Conservation (phyloP, 2,888 invertebrate species). For the Meandrusa payeni region DNA sequence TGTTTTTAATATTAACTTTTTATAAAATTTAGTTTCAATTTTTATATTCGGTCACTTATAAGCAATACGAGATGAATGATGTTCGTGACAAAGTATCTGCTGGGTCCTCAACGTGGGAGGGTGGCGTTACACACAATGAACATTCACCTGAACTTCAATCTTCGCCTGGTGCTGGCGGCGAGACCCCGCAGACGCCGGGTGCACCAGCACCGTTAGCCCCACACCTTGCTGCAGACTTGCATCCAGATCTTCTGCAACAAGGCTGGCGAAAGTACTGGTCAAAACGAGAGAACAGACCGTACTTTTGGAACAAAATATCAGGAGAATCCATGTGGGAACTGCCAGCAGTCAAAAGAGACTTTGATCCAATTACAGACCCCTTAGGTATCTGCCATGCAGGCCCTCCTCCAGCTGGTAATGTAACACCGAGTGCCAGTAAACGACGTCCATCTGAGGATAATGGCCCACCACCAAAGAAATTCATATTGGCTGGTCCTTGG, state of each 20-base stretch:
- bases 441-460: slow-evolving; percentile 90
- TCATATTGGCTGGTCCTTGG: slow-evolving; percentile 95
- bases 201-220: slow-evolving; percentile 77
- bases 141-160: slow-evolving; percentile 70
- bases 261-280: slow-evolving; percentile 99
- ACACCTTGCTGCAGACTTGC: slow-evolving; percentile 69
- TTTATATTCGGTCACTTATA: slow-evolving; percentile 22
- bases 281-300: slow-evolving; percentile 95
- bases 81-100: slow-evolving; percentile 76
- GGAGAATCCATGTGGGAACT: slow-evolving; percentile 99
- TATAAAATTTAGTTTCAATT: slow-evolving; percentile 25
- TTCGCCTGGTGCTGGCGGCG: slow-evolving; percentile 65
- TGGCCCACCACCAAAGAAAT: slow-evolving; percentile 91
- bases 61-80: slow-evolving; percentile 67
- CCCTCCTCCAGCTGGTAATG: slow-evolving; percentile 65
- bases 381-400: slow-evolving; percentile 87
- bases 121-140: slow-evolving; percentile 57
- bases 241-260: slow-evolving; percentile 84
- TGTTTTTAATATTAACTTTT: slow-evolving; percentile 8
- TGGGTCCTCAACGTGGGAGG: slow-evolving; percentile 73
- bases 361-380: slow-evolving; percentile 96
- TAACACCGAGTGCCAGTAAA: slow-evolving; percentile 83
- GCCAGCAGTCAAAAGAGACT: slow-evolving; percentile 90
- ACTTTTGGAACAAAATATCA: slow-evolving; percentile 97
- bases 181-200: slow-evolving; percentile 81